A percentile compares a stretch with the other conserved stretches of the same genome.
Conservation (phyloP, 2,113 vertebrate genomes). For the Emydocephalus ijimae region DNA sequence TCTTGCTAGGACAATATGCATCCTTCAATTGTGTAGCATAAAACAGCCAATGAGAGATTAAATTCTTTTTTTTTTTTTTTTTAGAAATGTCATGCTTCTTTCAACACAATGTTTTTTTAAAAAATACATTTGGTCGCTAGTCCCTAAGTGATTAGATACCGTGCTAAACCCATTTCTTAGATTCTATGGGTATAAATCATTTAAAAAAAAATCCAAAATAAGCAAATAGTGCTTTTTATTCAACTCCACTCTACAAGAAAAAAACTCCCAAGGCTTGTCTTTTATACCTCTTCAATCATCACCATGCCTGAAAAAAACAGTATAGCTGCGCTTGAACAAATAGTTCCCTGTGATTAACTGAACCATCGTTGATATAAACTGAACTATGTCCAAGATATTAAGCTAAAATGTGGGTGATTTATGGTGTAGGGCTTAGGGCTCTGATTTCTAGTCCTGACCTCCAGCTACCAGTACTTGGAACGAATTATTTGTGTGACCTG, state of each 20-base stretch:
- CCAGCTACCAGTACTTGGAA: background rate
- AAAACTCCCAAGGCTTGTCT: background rate
- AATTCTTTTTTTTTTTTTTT: background rate
- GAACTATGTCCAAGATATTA: background rate
- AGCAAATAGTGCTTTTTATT: background rate
- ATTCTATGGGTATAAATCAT: background rate
- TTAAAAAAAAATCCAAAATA: background rate
- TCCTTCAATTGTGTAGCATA: background rate
- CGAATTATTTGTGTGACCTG: background rate
- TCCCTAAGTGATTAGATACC: background rate
- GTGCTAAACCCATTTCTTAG: background rate
- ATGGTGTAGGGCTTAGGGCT: background rate
- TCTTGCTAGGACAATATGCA: background rate
- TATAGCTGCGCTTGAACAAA: background rate
- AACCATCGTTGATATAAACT: background rate
- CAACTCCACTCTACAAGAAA: background rate
- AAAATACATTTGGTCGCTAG: background rate
- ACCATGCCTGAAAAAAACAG: background rate
- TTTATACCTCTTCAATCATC: background rate
- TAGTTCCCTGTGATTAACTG: background rate
- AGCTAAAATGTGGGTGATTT: background rate
- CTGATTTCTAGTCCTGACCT: background rate
- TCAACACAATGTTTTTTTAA: background rate
- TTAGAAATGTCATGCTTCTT: background rate
- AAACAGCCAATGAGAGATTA: background rate